Percentiles rank a stretch among this genome's conserved stretches.
Conservation (phyloP, 2,797 vertebrate genomes). For the Loriculus beryllinus region DNA sequence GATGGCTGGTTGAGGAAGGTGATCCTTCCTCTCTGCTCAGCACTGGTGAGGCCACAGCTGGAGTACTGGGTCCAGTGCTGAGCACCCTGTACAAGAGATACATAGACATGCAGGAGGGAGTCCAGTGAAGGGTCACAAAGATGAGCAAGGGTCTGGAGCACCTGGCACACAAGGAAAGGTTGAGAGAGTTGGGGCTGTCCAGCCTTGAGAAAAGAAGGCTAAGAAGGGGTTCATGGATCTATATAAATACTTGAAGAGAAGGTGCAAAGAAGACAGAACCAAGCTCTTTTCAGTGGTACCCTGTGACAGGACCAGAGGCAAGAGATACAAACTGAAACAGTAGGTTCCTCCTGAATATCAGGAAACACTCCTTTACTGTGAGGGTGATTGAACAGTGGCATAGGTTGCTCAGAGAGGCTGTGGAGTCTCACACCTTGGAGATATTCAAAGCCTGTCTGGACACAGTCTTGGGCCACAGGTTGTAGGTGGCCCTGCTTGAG, state of each 20-base stretch:
- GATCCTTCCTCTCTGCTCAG: background rate
- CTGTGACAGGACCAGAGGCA: background rate
- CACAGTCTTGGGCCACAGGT: fast-evolving
- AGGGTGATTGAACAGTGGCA: background rate
- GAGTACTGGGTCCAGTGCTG: background rate
- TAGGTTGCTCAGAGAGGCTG: background rate
- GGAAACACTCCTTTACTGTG: background rate
- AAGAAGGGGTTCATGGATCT: background rate
- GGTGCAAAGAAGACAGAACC: background rate
- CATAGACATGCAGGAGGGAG: background rate
- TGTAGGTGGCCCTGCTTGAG: background rate
- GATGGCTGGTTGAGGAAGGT: background rate
- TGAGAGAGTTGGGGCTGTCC: background rate
- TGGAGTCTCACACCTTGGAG: background rate
- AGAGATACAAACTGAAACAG: background rate
- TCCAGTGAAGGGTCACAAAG: background rate
- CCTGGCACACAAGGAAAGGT: background rate
- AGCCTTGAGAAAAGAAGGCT: background rate
- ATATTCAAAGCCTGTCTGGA: background rate
- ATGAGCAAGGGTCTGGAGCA: background rate
- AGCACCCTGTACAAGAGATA: background rate
- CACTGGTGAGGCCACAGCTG: background rate
- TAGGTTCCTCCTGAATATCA: background rate
- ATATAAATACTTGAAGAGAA: background rate
- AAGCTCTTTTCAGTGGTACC: background rate